phyloP scores from a whole-genome alignment of 2,113 vertebrate genomes.

The Atrichornis clamosus region DNA sequence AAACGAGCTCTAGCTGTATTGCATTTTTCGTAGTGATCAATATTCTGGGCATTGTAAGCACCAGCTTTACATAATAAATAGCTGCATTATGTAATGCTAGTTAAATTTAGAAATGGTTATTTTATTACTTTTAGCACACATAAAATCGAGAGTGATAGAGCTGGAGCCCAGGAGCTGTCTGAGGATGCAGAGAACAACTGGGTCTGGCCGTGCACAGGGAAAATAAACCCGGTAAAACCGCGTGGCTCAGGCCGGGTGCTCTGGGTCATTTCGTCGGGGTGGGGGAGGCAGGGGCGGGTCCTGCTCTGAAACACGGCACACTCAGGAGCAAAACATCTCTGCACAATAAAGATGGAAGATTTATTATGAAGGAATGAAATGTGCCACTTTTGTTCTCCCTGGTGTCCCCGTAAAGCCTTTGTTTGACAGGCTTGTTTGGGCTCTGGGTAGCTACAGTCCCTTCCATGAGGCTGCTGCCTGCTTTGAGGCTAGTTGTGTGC shows the following conservation, averaged over 20 bases:
- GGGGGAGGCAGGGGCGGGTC: background rate
- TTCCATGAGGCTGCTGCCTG: conserved; percentile 22
- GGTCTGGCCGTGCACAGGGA: background rate
- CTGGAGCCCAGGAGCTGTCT: conserved; percentile 33
- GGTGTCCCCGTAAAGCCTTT: conserved; percentile 57
- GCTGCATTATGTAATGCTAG: conserved; percentile 69
- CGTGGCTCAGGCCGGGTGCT: background rate
- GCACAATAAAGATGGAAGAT: conserved; percentile 59
- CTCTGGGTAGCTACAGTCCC: background rate
- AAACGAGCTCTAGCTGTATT: conserved; percentile 33
- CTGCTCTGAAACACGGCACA: background rate
- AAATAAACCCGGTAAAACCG: background rate
- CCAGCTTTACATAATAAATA: conserved; percentile 70
- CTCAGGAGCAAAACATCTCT: conserved; percentile 30
- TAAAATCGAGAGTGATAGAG: conserved; percentile 51
- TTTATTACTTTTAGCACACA: conserved; percentile 68
- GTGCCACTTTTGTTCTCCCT: conserved; percentile 60
- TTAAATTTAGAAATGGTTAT: conserved; percentile 74
- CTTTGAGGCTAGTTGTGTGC: conserved; percentile 53
- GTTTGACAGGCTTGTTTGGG: conserved; percentile 37
- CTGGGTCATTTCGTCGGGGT: background rate
- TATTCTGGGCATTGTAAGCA: conserved; percentile 62
- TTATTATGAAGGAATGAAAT: conserved; percentile 61
- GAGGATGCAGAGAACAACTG: conserved; percentile 1
- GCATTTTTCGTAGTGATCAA: conserved; percentile 60